Evolutionary conservation across 2,113 vertebrate genomes (phyloP), one percentile per base, ranked within the genome.

Genomic region (Jaculus jaculus): DNA sequence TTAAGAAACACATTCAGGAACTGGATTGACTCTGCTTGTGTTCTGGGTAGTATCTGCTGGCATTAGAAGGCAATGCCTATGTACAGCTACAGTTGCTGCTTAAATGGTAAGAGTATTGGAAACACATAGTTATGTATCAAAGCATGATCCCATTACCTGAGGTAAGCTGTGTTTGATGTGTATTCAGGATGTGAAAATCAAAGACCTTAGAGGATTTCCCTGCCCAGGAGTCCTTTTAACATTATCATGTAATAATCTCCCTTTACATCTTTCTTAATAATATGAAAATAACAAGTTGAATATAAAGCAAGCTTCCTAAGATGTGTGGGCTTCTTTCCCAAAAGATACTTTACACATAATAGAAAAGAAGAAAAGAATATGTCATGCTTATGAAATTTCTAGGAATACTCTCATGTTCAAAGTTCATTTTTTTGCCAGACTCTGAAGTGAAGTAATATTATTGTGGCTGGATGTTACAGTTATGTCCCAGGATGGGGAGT

Each of bases 331-430:
- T 54, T 74, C 54, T 90, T 88, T 92, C 69, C 51, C 85, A 88
- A 58, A 96, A 92, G 82, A 87, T 91, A 96, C 87, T 87, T 93
- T 92, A 69, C 87, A 73, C 58, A 92, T 68, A 81, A 90, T 90
- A 63, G 69, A 63, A 47, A 1, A 72, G 86, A 85, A 95, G 78
- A 90, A 92, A 60, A 71, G 68, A 91, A 68, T 58, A 65, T 87
- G 37, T 34, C 66, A 73, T 72, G 17, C 84, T 93, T 87, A 58
- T 61, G 72, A 88, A 95, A 75, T 68, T 82, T 73, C 91, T 90
- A 60, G 28, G 88, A 86, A 95, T 93, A 93, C 71, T 78, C 26
- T 74, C 26, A 86, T 92, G 91, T 96, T 93, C 42, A 90, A 87
- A 17, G 15, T 84, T 32, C 32, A 37, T 23, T 51, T 83, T 93